Evolutionary conservation across 1,140 invertebrate genomes (phyloP), one percentile per base, ranked within the genome.

Genomic region (Cyrtorhinus lividipennis): DNA sequence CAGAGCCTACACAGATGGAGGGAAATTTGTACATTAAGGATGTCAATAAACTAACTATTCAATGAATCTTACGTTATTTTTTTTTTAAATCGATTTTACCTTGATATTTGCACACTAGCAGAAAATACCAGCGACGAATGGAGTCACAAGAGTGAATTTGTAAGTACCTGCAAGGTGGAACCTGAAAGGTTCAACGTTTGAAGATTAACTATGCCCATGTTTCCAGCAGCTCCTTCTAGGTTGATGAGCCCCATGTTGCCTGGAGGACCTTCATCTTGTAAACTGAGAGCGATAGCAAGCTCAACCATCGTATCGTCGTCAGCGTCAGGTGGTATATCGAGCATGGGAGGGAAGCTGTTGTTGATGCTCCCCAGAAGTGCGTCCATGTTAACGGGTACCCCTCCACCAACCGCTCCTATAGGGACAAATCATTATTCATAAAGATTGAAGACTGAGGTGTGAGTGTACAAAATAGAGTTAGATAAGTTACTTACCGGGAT

Each of bases 261-360:
- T 1, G 73, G 71, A 22, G 71, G 73, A 27, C 77, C 75, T 62
- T 79, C 77, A 61, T 84, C 90, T 72, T 96, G 92, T 2, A 98
- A 77, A 68, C 92, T 95, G 0, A 97, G 76, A 0, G 93, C 93
- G 67, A 98, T 96, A 1, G 93, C 94, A 63, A 98, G 79, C 74
- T 96, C 92, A 23, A 97, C 90, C 84, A 97, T 96, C 0, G 92
- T 88, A 73, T 97, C 93, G 72, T 96, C 93, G 72, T 95, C 92
- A 2, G 89, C 90, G 74, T 95, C 91, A 3, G 89, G 84, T 15
- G 89, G 89, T 24, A 95, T 83, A 69, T 94, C 90, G 0, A 94
- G 74, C n/a, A 93, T 72, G 1, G 85, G 83, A 10, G 81, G 83
- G 65, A 87, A 87, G 56, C 77, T 79, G 8, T 76, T 73, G 22